Conservation (phyloP, 64 coral and sea anemone genomes). For the Stichodactyla mertensii region DNA sequence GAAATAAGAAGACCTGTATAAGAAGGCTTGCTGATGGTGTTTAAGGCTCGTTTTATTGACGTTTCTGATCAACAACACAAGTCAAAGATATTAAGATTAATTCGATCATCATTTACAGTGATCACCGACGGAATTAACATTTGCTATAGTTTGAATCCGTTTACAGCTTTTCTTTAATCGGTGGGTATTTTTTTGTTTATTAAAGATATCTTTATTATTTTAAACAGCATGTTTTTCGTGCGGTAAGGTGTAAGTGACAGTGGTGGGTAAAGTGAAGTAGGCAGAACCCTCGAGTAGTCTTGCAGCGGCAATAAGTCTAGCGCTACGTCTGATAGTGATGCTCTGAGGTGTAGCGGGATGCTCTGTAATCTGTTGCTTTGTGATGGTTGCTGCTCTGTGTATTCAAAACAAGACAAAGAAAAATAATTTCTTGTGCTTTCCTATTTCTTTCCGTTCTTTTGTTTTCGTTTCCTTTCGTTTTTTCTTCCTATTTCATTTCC, state of each 20-base stretch:
- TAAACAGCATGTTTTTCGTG: background rate
- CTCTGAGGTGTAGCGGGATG: background rate
- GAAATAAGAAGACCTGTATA: too few species aligned
- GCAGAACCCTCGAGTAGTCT: slow-evolving; percentile 6
- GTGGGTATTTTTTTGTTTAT: background rate
- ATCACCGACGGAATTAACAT: too few species aligned
- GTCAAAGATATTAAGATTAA: background rate
- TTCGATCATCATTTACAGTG: background rate
- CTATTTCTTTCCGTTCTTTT: too few species aligned
- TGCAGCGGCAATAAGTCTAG: background rate
- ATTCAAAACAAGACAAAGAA: too few species aligned
- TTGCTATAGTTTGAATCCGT: background rate
- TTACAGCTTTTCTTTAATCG: background rate
- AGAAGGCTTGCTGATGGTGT: too few species aligned
- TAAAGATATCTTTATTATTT: background rate
- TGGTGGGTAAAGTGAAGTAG: slow-evolving; percentile 3
- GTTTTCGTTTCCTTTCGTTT: too few species aligned
- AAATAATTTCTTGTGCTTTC: too few species aligned
- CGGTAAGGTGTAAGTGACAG: background rate
- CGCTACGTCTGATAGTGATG: background rate
- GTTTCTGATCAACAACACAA: background rate
- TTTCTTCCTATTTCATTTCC: too few species aligned
- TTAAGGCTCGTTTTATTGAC: background rate
- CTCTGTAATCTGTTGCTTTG: background rate
- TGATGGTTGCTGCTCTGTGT: background rate